Evolutionary conservation across 2,888 invertebrate species (phyloP), one percentile per base, ranked within the genome.

Genomic region (Stratiomys singularior): DNA sequence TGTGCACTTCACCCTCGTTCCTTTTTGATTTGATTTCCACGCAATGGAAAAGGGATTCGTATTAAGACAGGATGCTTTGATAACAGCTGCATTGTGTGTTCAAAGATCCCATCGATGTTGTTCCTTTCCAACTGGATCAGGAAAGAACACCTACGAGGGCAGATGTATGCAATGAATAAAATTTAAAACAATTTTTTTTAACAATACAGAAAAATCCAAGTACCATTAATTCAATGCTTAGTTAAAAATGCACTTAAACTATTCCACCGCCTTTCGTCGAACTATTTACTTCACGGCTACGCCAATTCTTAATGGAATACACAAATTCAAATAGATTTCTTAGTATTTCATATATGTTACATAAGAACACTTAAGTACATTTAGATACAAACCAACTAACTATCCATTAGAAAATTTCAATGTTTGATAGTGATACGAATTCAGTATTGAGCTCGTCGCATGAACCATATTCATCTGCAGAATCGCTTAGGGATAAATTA

Each of bases 51-150:
- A 37, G 58, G 60, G 74, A 21, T 30, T n/a, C n/a, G 37, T 30
- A 5, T 11, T 23, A 58, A 13, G 25, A 60, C 74, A 74, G 60
- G 74, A 58, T 60, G 37, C 74, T 28, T 52, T 72, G 28, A 37
- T 23, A 74, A 60, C 74, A 74, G 74, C 58, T 74, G 74, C 74
- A 74, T 18, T 58, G 21, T 7, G 23, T 21, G 23, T 37, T 23
- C 15, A 27, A 23, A 72, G 30, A 72, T 52, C 52, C 18, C 18
- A 23, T 71, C 7, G 4, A n/a, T 52, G 52, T n/a, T 25, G 47
- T 46, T 4, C 15, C n/a, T n/a, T n/a, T n/a, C n/a, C n/a, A n/a
- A n/a, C 21, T 46, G n/a, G 4, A 5, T 52, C 27, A 15, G 21
- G 18, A 56, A 1, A 28, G 28, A 25, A 0, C 30, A 9, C 30